Conservation (phyloP, 2,888 invertebrate genomes). For the Drosophila nr. perissopoda region DNA sequence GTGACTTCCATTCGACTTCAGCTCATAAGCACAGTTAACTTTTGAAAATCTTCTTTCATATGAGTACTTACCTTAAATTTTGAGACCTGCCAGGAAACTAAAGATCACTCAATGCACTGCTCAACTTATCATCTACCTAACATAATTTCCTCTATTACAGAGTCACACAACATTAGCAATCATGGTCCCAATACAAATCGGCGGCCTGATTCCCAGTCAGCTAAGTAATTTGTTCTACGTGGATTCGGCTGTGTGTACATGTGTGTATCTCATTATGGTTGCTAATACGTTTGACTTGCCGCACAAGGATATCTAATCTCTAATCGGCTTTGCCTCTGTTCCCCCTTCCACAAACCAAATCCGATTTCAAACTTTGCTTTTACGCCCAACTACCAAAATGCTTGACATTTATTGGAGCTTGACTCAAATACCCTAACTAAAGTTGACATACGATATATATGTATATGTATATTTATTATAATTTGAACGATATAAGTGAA, state of each 20-base stretch:
- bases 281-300: constrained; percentile 49
- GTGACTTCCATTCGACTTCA: background rate
- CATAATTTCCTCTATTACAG: background rate
- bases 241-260: background rate
- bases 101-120: background rate
- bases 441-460: background rate
- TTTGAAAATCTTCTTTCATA: background rate
- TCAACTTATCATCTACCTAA: background rate
- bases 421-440: background rate
- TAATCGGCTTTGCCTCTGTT: constrained; percentile 45
- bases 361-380: constrained; percentile 34
- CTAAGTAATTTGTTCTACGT: background rate
- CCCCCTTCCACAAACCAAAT: constrained; percentile 6
- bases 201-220: background rate
- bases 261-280: constrained; percentile 30
- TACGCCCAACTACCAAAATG: constrained; percentile 25
- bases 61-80: background rate
- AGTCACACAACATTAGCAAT: background rate
- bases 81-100: background rate
- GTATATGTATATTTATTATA: background rate
- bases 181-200: constrained; percentile 1
- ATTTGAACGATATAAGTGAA: background rate
- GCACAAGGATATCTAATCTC: constrained; percentile 44
- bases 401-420: constrained; percentile 1
- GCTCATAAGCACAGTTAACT: background rate